These are phyloP conservation scores for Alosa alosa DNA, from an alignment of 2,113 vertebrate genomes.

Conservation along the genomic window DNA sequence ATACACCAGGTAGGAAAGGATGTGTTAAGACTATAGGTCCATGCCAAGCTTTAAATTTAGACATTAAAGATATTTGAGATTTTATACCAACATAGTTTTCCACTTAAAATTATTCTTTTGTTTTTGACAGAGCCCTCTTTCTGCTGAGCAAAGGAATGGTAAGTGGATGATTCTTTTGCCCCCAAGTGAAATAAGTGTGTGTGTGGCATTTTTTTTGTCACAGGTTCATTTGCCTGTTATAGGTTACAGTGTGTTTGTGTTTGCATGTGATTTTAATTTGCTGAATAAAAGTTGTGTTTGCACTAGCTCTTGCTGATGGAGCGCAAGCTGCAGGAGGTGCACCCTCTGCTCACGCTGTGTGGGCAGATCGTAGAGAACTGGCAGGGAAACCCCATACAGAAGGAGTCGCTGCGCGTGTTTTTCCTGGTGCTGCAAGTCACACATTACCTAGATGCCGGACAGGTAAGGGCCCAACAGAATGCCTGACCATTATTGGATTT, in stretches of 20 bases:
- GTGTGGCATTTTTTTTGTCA: too few species aligned
- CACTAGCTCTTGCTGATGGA: slow-evolving; percentile 94
- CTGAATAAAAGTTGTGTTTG: not conserved
- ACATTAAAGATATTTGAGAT: not conserved
- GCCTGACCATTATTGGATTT: not conserved
- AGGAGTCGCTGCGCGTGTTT: slow-evolving; percentile 93
- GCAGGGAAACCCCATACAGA: slow-evolving; percentile 99
- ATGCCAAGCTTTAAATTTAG: slow-evolving; percentile 2
- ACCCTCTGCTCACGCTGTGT: slow-evolving; percentile 91
- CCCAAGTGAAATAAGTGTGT: not conserved
- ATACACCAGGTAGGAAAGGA: slow-evolving; percentile 85
- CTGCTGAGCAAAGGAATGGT: slow-evolving; percentile 99
- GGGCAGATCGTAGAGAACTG: slow-evolving; percentile 99
- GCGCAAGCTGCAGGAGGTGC: slow-evolving; percentile 93
- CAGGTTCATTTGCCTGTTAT: too few species aligned
- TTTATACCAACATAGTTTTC: not conserved
- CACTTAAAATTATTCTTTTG: not conserved
- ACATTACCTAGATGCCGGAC: slow-evolving; percentile 95
- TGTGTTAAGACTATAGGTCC: too few species aligned
- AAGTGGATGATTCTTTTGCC: slow-evolving; percentile 60
- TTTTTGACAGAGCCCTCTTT: slow-evolving; percentile 83
- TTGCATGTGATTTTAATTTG: not conserved
- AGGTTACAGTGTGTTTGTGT: not conserved
- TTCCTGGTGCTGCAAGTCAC: slow-evolving; percentile 97
- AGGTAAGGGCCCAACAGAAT: slow-evolving; percentile 68